Percentiles rank a stretch among this genome's conserved stretches.
These are phyloP conservation scores for Eristalinus aeneus DNA, from an alignment of 2,888 invertebrate species.

Conservation along the genomic window DNA sequence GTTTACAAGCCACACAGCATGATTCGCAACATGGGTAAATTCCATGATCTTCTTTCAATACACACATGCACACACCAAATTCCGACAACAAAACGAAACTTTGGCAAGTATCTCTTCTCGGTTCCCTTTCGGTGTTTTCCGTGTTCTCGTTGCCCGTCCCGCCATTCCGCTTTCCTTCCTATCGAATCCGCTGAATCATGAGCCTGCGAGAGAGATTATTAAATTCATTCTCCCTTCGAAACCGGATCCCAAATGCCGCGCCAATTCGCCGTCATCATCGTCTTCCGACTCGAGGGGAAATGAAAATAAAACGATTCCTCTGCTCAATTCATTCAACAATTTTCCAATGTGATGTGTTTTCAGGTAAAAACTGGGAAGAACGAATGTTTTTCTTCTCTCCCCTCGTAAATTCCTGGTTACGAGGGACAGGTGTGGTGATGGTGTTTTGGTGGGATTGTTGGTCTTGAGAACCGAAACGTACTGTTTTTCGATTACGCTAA, in stretches of 20 bases:
- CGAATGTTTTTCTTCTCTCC: background rate
- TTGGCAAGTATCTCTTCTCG: conserved; percentile 1
- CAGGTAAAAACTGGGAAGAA: background rate
- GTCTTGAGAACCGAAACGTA: background rate
- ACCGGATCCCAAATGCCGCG: conserved; percentile 8
- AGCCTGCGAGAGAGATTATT: conserved; percentile 28
- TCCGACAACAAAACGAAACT: conserved; percentile 37
- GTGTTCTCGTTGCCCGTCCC: background rate
- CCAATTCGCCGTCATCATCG: conserved; percentile 27
- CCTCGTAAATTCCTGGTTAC: background rate
- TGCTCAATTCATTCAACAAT: conserved; percentile 58
- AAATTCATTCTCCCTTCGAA: conserved; percentile 26
- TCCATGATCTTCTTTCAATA: background rate
- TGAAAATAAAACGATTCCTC: conserved; percentile 3
- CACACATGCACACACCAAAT: background rate
- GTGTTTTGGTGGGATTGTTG: background rate
- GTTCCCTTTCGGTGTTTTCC: background rate
- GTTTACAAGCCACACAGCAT: background rate
- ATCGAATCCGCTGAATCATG: background rate
- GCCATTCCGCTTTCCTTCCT: background rate
- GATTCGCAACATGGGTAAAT: background rate
- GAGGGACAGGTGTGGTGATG: background rate
- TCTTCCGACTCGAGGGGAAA: conserved; percentile 25
- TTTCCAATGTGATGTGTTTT: conserved; percentile 30
- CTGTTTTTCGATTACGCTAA: conserved; percentile 38